A percentile compares a stretch with the other conserved stretches of the same genome.
Evolutionary conservation across 2,797 vertebrate species (phyloP).

Genomic region (Peromyscus eremicus): DNA sequence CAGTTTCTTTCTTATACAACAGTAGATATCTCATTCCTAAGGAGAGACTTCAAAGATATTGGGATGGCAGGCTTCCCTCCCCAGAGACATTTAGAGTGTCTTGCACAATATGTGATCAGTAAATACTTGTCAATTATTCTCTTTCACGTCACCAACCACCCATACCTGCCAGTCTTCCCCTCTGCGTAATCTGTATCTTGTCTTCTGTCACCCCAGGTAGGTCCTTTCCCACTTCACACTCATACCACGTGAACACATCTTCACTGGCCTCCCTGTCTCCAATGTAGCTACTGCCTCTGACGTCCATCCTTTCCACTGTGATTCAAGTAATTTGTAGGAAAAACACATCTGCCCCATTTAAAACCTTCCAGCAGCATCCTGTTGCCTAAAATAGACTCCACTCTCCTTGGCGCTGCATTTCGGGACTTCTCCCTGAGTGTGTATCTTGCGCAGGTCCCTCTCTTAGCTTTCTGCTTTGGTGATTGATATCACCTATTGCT

Average conservation of each 20-base stretch:
- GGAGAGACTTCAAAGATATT: not conserved
- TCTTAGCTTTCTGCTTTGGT: not conserved
- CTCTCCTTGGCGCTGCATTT: not conserved
- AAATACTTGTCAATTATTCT: not conserved
- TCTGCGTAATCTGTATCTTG: not conserved
- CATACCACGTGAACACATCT: not conserved
- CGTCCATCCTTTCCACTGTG: not conserved
- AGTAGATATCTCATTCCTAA: not conserved
- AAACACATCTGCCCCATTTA: conserved; percentile 1
- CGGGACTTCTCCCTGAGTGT: not conserved
- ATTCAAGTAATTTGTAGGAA: not conserved
- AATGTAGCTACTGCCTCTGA: not conserved
- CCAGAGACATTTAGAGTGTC: not conserved
- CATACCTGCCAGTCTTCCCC: not conserved
- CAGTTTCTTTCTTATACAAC: not conserved
- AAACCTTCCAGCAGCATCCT: not conserved
- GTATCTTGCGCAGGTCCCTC: not conserved
- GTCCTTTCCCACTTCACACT: not conserved
- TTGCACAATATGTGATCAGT: not conserved
- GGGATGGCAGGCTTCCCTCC: not conserved
- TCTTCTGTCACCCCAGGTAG: not conserved
- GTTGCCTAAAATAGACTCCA: not conserved
- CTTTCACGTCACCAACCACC: not conserved
- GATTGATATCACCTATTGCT: not conserved
- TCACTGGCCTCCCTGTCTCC: not conserved